These are phyloP conservation scores for Laupala kohalensis DNA, from an alignment of 1,140 invertebrate species.

Conservation along the genomic window DNA sequence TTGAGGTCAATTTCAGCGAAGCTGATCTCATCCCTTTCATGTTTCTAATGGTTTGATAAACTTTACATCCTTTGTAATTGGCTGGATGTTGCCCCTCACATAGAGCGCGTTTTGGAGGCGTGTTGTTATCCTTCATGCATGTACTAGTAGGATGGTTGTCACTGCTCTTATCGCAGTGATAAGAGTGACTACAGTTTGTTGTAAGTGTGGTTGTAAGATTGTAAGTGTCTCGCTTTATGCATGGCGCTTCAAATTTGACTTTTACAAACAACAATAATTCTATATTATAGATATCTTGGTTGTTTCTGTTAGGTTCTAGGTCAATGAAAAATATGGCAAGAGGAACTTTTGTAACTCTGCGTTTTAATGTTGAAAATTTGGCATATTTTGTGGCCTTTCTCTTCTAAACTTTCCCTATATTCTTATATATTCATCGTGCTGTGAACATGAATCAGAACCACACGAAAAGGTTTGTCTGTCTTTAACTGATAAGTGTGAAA, in stretches of 20 bases:
- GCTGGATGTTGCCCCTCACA: slow-evolving; percentile 26
- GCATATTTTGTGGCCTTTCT: slow-evolving; percentile 14
- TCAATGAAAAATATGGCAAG: slow-evolving; percentile 25
- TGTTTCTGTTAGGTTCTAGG: slow-evolving; percentile 25
- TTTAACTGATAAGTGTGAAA: too few relatives aligned
- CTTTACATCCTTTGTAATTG: slow-evolving; percentile 27
- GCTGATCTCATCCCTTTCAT: background rate
- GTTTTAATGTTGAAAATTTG: slow-evolving; percentile 19
- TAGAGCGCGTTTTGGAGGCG: slow-evolving; percentile 22
- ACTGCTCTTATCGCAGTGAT: slow-evolving; percentile 15
- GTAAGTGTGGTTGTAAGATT: slow-evolving; percentile 27
- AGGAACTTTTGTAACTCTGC: slow-evolving; percentile 20
- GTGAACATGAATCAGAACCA: too few relatives aligned
- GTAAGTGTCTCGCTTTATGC: slow-evolving; percentile 22
- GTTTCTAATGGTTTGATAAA: slow-evolving; percentile 20
- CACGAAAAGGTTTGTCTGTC: too few relatives aligned
- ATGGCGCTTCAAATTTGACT: slow-evolving; percentile 22
- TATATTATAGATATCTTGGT: slow-evolving; percentile 26
- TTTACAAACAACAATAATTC: slow-evolving; percentile 20
- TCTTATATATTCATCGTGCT: too few relatives aligned
- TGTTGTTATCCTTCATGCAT: slow-evolving; percentile 24
- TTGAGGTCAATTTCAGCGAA: too few relatives aligned
- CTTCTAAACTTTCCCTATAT: too few relatives aligned
- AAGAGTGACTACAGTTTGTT: slow-evolving; percentile 21
- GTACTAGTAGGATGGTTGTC: too few relatives aligned